A percentile compares a stretch with the other conserved stretches of the same genome.
Evolutionary conservation across 2,797 vertebrate genomes (phyloP).

Genomic region (Hemibagrus guttatus): DNA sequence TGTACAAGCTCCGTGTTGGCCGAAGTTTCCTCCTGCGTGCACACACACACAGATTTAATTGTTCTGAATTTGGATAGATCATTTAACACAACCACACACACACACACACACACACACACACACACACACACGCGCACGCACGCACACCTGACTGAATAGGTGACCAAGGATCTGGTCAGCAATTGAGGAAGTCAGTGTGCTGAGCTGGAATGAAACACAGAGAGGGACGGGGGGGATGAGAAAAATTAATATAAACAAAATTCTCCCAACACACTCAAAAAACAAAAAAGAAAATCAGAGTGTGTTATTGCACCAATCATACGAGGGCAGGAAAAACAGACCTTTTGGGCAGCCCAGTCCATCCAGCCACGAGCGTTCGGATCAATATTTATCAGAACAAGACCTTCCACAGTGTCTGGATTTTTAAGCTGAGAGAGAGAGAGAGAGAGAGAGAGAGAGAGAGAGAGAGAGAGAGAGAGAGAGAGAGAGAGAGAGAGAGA

Average conservation of each 20-base stretch:
- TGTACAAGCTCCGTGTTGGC: slow-evolving; percentile 82
- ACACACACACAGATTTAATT: slow-evolving; percentile 17
- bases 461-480: slow-evolving; percentile 2
- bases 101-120: slow-evolving; percentile 60
- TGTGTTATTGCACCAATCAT: neutral
- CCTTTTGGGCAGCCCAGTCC: slow-evolving; percentile 93
- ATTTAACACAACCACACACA: slow-evolving; percentile 17
- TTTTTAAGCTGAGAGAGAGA: slow-evolving; percentile 73
- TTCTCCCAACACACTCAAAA: neutral
- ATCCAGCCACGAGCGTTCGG: slow-evolving; percentile 88
- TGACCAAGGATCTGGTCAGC: slow-evolving; percentile 86
- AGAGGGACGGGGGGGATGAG: neutral
- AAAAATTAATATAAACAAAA: neutral
- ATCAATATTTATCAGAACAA: slow-evolving; percentile 89
- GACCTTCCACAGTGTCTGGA: slow-evolving; percentile 85
- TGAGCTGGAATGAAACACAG: slow-evolving; percentile 71
- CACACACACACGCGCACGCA: neutral
- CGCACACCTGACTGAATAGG: slow-evolving; percentile 86
- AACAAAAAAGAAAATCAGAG: neutral
- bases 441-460: neutral
- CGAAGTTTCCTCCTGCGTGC: slow-evolving; percentile 81
- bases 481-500: neutral
- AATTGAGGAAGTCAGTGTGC: slow-evolving; percentile 83
- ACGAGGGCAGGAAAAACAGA: slow-evolving; percentile 52
- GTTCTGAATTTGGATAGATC: neutral